These are phyloP conservation scores for Mesorhabditis spiculigera DNA, from an alignment of 2,888 invertebrate genomes.

Conservation along the genomic window DNA sequence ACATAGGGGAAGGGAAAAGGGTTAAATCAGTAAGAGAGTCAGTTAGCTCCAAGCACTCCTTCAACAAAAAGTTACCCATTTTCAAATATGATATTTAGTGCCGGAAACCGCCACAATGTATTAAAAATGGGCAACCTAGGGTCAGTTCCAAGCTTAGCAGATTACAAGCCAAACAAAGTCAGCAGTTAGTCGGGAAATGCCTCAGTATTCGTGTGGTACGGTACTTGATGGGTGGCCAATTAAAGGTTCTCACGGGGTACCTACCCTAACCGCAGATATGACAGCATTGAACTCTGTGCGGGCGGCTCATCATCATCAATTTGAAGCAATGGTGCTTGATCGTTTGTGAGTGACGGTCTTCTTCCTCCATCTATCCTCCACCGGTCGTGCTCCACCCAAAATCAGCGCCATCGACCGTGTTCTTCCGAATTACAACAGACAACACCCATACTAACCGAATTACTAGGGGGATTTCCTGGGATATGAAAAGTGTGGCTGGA, in stretches of 20 bases:
- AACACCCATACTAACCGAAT: neutral
- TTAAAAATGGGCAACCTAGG: too few species aligned
- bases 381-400: constrained; percentile 40
- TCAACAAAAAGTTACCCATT: too few species aligned
- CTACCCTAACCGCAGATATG: constrained; percentile 28
- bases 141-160: too few species aligned
- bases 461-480: too few species aligned
- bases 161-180: too few species aligned
- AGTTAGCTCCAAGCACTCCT: too few species aligned
- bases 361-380: constrained; percentile 28
- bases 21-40: too few species aligned
- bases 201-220: constrained; percentile 12
- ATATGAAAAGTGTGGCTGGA: too few species aligned
- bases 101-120: too few species aligned
- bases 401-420: neutral
- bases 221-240: constrained; percentile 8
- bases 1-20: too few species aligned
- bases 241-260: neutral
- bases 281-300: constrained; percentile 12
- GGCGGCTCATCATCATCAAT: constrained; percentile 26
- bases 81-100: too few species aligned
- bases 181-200: neutral
- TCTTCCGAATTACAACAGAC: neutral
- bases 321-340: constrained; percentile 26
- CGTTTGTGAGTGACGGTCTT: constrained; percentile 11